A percentile compares a stretch with the other conserved stretches of the same genome.
Evolutionary conservation across 2,797 vertebrate species (phyloP).

Genomic region (Catharus ustulatus): DNA sequence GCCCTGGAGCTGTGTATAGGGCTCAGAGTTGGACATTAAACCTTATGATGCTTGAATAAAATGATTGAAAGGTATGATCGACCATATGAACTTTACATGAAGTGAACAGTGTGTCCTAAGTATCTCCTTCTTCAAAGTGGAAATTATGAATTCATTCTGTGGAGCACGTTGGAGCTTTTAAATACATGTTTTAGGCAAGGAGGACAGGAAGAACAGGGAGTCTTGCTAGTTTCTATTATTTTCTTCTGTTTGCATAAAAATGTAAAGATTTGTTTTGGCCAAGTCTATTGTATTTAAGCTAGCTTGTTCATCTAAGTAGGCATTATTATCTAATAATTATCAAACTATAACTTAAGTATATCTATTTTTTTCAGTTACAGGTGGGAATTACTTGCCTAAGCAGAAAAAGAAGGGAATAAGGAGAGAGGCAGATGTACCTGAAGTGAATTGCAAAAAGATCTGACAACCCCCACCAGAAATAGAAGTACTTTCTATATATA

Average conservation of each 20-base stretch:
- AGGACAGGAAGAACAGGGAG: background rate
- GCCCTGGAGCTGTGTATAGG: background rate
- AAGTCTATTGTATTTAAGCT: background rate
- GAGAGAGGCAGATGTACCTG: background rate
- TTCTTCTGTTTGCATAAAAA: background rate
- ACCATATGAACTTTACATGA: background rate
- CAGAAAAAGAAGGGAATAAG: background rate
- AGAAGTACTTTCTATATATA: background rate
- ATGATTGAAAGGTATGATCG: background rate
- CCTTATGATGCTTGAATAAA: background rate
- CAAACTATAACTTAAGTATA: background rate
- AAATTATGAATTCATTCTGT: background rate
- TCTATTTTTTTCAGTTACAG: background rate
- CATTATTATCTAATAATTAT: background rate
- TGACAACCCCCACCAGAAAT: background rate
- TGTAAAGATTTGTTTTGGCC: background rate
- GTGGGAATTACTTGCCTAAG: background rate
- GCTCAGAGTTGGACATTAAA: background rate
- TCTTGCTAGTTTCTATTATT: background rate
- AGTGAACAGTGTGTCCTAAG: background rate
- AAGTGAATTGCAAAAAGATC: background rate
- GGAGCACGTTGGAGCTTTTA: background rate
- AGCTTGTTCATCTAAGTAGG: background rate
- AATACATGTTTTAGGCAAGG: background rate
- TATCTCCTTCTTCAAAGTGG: background rate